Evolutionary conservation across 2,113 vertebrate species (phyloP).

Genomic region (Poeciliopsis turrubarensis): DNA sequence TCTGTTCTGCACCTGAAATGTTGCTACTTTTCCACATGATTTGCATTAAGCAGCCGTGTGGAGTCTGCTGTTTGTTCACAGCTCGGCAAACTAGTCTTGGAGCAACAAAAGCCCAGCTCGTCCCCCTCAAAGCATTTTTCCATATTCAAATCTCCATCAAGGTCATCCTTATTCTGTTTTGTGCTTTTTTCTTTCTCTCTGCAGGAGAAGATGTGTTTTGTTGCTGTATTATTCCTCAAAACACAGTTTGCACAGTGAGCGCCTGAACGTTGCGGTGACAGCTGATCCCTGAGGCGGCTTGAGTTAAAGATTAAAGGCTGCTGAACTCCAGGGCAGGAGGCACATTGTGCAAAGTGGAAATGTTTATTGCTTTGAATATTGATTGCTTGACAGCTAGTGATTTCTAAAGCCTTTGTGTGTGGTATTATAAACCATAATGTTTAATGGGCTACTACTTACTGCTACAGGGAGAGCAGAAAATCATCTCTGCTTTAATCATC

Average conservation of each 20-base stretch:
- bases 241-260: conserved; percentile 4
- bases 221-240: background rate
- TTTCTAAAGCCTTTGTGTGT: conserved; percentile 3
- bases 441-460: background rate
- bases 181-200: background rate
- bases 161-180: background rate
- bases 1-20: background rate
- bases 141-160: background rate
- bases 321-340: conserved; percentile 16
- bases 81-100: background rate
- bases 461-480: background rate
- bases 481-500: background rate
- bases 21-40: background rate
- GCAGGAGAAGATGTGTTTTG: background rate
- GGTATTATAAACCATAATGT: conserved; percentile 1
- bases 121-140: background rate
- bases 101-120: background rate
- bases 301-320: conserved; percentile 35
- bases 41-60: background rate
- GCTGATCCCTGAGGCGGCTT: conserved; percentile 28
- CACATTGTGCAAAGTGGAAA: conserved; percentile 29
- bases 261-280: conserved; percentile 21
- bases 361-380: conserved; percentile 21
- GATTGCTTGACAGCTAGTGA: background rate
- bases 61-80: background rate